Evolutionary conservation across 92 coral and sea anemone species (phyloP).

Genomic region (Nematostella vectensis): DNA sequence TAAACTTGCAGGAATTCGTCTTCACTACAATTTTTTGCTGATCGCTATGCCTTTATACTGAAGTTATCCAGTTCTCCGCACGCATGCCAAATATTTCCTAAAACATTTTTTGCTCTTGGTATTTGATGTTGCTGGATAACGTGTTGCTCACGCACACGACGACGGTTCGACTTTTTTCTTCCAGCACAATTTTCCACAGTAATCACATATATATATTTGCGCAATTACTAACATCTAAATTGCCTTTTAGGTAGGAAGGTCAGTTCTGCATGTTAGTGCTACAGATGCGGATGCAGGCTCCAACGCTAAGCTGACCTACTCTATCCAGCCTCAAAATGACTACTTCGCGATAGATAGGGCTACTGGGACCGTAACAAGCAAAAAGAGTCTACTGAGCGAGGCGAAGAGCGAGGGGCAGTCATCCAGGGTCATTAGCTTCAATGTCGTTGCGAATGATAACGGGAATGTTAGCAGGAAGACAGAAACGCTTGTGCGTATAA

Average conservation of each 20-base stretch:
- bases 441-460: slow-evolving; percentile 71
- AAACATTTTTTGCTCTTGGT: too few relatives aligned
- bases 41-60: too few relatives aligned
- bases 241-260: too few relatives aligned
- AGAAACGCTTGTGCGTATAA: slow-evolving; percentile 41
- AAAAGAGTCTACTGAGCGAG: slow-evolving; percentile 17
- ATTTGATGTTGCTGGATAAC: too few relatives aligned
- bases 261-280: slow-evolving; percentile 71
- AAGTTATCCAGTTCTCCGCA: too few relatives aligned
- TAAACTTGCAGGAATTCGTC: too few relatives aligned
- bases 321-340: slow-evolving; percentile 33
- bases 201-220: slow-evolving; percentile 5
- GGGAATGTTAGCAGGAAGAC: slow-evolving; percentile 45
- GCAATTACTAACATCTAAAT: neutral
- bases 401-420: slow-evolving; percentile 4
- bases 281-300: slow-evolving; percentile 78
- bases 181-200: too few relatives aligned
- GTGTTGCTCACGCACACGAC: too few relatives aligned
- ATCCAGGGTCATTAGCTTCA: slow-evolving; percentile 39
- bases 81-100: too few relatives aligned
- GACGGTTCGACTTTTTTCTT: too few relatives aligned
- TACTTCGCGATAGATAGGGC: slow-evolving; percentile 56
- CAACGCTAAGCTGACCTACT: slow-evolving; percentile 61
- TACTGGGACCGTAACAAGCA: slow-evolving; percentile 60
- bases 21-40: too few relatives aligned